Evolutionary conservation across 2,113 vertebrate genomes (phyloP), one percentile per base, ranked within the genome.

Genomic region (Mesembrinibis cayennensis): DNA sequence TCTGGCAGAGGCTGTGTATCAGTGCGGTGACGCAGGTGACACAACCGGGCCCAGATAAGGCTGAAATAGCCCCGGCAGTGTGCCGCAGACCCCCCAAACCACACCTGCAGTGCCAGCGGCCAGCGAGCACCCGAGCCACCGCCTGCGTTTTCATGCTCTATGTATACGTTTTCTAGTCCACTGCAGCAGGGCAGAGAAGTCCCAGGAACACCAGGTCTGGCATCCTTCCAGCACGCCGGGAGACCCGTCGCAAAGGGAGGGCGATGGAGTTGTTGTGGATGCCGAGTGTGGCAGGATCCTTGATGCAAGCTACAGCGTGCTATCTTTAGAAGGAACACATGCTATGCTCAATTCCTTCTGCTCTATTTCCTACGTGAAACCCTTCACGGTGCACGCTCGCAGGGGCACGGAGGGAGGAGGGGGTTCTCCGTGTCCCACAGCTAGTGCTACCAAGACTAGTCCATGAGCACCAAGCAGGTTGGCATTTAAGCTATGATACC

Each of bases 311-410:
- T 40, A 14, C 95, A 82, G 92, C 61, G 0, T 63, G 93, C 96
- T 97, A 94, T 97, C 95, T 96, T 96, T 96, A 97, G 95, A 89
- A 91, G 93, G 93, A 96, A 74, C 95, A 96, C 96, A 96, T 91
- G 96, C 92, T 94, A 36, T 49, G 82, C 84, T 63, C 70, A 1
- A 96, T 96, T 97, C 78, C 95, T 97, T 97, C 95, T 96, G 96
- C 96, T 96, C 96, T 96, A 97, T 67, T 97, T 97, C 93, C 95
- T 77, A 18, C 23, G 2, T 49, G 83, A 85, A 96, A 38, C 67
- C 89, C 89, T 71, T 81, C 55, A 7, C 4, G 0, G 78, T 94
- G 90, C 93, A n/a, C 1, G 21, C 83, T 94, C 2, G 0, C 81
- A 52, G 82, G 82, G 91, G 42, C 4, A 0, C 16, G 0, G 61